phyloP scores from a whole-genome alignment of 2,797 vertebrate species.

The Pseudochirops cupreus region DNA sequence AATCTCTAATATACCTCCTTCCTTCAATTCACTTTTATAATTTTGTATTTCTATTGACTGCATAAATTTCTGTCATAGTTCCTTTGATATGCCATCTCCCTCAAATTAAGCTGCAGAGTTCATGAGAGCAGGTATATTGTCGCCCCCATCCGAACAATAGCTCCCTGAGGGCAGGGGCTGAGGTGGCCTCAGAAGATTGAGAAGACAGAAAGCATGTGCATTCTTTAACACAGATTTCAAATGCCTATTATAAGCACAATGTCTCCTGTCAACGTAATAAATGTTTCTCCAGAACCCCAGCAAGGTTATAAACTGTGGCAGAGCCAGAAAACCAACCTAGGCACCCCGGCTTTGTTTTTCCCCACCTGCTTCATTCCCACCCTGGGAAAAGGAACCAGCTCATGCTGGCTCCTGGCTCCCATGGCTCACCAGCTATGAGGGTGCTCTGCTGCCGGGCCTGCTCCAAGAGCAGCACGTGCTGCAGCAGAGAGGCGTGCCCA shows the following conservation, averaged over 20 bases:
- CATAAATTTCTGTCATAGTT: background rate
- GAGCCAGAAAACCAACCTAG: background rate
- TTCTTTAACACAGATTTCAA: background rate
- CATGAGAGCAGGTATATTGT: background rate
- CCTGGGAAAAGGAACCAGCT: background rate
- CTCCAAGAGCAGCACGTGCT: slow-evolving; percentile 95
- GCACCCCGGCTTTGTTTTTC: slow-evolving; percentile 1
- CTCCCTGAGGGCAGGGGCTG: background rate
- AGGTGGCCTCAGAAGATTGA: background rate
- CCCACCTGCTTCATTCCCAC: background rate
- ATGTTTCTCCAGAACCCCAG: background rate
- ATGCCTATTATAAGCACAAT: background rate
- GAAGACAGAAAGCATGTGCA: background rate
- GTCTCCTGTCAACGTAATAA: background rate
- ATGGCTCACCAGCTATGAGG: slow-evolving; percentile 90
- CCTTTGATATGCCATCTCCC: background rate
- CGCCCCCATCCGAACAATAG: background rate
- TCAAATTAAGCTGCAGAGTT: background rate
- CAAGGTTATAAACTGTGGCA: background rate
- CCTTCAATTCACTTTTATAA: background rate
- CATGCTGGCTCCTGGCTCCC: background rate
- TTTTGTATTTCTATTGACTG: background rate
- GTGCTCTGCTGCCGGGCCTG: slow-evolving; percentile 95
- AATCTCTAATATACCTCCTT: background rate
- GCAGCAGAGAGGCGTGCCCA: slow-evolving; percentile 92